phyloP scores from a whole-genome alignment of 2,888 invertebrate species.

The Apodemia hepburni region DNA sequence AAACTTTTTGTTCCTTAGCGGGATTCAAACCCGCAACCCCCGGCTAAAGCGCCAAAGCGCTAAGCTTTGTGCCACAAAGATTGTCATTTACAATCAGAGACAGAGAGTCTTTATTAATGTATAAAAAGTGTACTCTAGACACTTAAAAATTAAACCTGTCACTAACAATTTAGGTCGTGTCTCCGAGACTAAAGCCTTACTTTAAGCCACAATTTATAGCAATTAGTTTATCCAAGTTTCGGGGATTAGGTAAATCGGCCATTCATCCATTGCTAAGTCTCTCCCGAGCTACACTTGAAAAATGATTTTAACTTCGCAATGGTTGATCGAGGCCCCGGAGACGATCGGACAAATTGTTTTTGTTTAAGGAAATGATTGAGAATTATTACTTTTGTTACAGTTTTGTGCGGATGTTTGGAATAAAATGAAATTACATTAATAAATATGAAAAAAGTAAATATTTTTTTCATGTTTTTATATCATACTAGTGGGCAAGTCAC shows the following conservation, averaged over 20 bases:
- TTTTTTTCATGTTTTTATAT: not conserved
- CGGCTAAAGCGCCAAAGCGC: too few species aligned
- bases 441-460: not conserved
- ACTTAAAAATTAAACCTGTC: not conserved
- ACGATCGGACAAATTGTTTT: conserved; percentile 16
- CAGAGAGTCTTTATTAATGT: not conserved
- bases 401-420: not conserved
- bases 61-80: too few species aligned
- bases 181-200: not conserved
- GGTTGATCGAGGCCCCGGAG: conserved; percentile 1
- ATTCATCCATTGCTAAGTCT: conserved; percentile 9
- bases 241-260: conserved; percentile 16
- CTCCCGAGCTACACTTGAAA: not conserved
- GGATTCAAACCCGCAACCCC: too few species aligned
- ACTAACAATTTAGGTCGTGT: not conserved
- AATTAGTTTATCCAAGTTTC: conserved; percentile 18
- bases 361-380: conserved; percentile 14
- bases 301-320: conserved; percentile 13
- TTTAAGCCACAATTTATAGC: conserved; percentile 9
- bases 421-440: not conserved
- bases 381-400: conserved; percentile 12
- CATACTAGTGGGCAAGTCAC: too few species aligned
- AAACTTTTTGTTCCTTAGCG: too few species aligned
- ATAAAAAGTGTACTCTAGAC: not conserved
- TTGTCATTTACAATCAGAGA: too few species aligned